phyloP scores from a whole-genome alignment of 2,113 vertebrate genomes.

The Charina bottae region DNA sequence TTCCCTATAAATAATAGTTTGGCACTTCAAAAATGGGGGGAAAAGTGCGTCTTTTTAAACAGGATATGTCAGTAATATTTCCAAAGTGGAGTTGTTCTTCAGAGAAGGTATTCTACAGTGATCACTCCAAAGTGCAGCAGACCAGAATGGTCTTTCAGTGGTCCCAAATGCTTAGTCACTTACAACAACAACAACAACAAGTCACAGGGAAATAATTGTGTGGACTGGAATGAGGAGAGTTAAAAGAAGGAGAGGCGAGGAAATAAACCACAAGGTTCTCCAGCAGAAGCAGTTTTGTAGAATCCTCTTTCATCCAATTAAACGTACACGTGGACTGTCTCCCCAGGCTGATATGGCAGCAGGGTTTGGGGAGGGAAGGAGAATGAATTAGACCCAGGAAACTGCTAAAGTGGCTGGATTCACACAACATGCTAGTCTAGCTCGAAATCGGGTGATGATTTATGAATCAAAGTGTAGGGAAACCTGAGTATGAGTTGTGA shows the following conservation, averaged over 20 bases:
- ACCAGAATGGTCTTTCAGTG: too few species aligned
- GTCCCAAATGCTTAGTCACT: background rate
- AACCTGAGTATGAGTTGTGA: too few species aligned
- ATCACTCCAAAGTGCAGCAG: background rate
- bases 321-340: background rate
- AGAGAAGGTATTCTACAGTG: background rate
- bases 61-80: slow-evolving; percentile 7
- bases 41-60: slow-evolving; percentile 35
- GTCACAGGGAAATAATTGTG: background rate
- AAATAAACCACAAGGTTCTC: background rate
- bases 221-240: background rate
- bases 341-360: background rate
- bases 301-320: background rate
- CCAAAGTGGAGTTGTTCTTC: background rate
- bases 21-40: slow-evolving; percentile 33
- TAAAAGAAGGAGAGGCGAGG: background rate
- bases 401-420: background rate
- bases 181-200: background rate
- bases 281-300: background rate
- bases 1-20: slow-evolving; percentile 45
- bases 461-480: too few species aligned
- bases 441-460: too few species aligned
- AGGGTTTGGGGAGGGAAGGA: background rate
- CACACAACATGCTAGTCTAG: too few species aligned
- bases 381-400: background rate